Base-by-base conservation (phyloP, 2,888 invertebrate species). In the Trypoxylon attenuatum region DNA sequence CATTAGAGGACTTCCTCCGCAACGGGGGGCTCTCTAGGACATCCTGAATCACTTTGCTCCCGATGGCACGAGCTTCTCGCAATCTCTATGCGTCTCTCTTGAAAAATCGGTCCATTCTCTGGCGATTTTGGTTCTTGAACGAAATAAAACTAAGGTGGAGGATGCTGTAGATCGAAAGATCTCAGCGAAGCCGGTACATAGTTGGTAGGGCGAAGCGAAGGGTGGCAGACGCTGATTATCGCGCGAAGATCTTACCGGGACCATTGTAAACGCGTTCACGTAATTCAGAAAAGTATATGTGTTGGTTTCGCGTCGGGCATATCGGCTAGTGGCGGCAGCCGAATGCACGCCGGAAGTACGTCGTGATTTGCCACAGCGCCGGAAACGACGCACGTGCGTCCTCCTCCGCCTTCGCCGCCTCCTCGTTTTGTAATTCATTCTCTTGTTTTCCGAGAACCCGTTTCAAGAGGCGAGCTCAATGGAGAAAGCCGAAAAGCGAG, bases 281-380 rank as follows among this genome's bases (percentile, higher is more conserved):
- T 74, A 71, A 74, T 69, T 74, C 71, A 74, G 71, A 69, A 74
- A 73, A 73, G 42, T 68, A 53, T 73, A 63, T 74, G 69, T 69
- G 73, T 61, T 51, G 74, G 74, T 74, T 71, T 64, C 71, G 74
- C 63, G 71, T 59, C 69, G 69, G 70, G 71, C 70, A 67, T 71
- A 71, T 58, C 55, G 39, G 23, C 51, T 50, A 21, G 38, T 6
- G 21, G 42, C 23, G 29, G 33, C 42, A n/a, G 43, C 38, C 62
- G 67, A 68, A 64, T 56, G 61, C 59, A 53, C 55, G 46, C 69
- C 77, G 78, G 78, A 78, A 78, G 68, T 73, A 55, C 67, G 41
- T 50, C 69, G 78, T 73, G 78, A 78, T 78, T 78, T 72, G 78
- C 71, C 53, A 50, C 73, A 69, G 68, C 77, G 75, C 78, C 78